phyloP scores from a whole-genome alignment of 1,140 invertebrate species.

The Drosophila triauraria region DNA sequence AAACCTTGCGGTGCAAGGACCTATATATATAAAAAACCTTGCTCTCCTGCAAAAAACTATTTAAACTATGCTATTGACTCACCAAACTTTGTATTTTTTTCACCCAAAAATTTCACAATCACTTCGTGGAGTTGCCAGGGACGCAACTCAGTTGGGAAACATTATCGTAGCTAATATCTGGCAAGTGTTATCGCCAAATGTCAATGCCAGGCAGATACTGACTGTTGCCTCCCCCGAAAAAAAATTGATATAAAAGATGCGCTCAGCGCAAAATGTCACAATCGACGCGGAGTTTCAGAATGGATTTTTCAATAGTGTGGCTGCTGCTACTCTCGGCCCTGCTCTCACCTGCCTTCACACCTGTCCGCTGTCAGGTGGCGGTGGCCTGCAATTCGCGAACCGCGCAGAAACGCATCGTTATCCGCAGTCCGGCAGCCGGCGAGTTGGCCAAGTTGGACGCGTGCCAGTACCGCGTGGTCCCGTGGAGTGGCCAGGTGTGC shows the following conservation, averaged over 20 bases:
- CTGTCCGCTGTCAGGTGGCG: slow-evolving; percentile 48
- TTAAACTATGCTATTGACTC: neutral
- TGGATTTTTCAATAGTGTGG: slow-evolving; percentile 42
- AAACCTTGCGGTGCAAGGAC: too few species aligned
- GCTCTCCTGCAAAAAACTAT: neutral
- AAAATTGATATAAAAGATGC: slow-evolving; percentile 55
- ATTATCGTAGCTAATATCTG: slow-evolving; percentile 45
- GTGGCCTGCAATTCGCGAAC: slow-evolving; percentile 51
- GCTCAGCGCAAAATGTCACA: slow-evolving; percentile 48
- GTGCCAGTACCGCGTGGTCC: slow-evolving; percentile 67
- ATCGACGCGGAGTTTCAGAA: slow-evolving; percentile 41
- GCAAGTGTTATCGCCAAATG: slow-evolving; percentile 47
- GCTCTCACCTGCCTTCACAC: slow-evolving; percentile 9
- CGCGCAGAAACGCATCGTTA: slow-evolving; percentile 66
- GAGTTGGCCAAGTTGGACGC: slow-evolving; percentile 60
- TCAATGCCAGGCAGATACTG: slow-evolving; percentile 57
- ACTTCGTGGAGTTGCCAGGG: slow-evolving; percentile 16
- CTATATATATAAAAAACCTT: too few species aligned
- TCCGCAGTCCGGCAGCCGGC: slow-evolving; percentile 47
- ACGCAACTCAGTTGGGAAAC: slow-evolving; percentile 17
- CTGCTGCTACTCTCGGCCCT: neutral
- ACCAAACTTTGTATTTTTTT: neutral
- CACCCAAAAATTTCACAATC: slow-evolving; percentile 22
- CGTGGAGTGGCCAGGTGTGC: slow-evolving; percentile 72
- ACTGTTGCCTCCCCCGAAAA: neutral